Evolutionary conservation across 2,888 invertebrate species (phyloP).

Genomic region (Imbricaverruca yamaguchii): DNA sequence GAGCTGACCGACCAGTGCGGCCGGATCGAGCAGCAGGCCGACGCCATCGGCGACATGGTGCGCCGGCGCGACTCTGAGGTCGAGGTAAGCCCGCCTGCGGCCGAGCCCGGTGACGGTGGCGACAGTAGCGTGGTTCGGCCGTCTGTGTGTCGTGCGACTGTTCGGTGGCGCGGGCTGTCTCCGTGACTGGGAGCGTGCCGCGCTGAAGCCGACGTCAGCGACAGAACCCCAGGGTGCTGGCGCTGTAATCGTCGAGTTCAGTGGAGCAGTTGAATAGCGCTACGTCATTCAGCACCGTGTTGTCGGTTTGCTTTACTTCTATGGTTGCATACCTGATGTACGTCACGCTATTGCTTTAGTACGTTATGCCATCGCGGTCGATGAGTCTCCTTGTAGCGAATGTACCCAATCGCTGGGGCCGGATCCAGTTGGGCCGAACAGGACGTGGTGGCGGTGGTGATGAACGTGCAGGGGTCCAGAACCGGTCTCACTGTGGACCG

Average conservation of each 20-base stretch:
- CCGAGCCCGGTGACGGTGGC: not conserved
- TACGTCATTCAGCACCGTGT: too few relatives aligned
- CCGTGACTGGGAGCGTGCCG: too few relatives aligned
- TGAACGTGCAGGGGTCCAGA: slow-evolving; percentile 7
- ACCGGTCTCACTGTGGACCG: not conserved
- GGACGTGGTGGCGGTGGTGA: not conserved
- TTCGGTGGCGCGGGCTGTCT: too few relatives aligned
- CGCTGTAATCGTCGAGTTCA: too few relatives aligned
- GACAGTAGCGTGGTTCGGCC: not conserved
- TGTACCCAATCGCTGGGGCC: not conserved
- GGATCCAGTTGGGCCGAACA: not conserved
- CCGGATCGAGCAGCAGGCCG: not conserved
- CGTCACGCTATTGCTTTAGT: too few relatives aligned
- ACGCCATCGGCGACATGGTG: not conserved
- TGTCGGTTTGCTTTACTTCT: too few relatives aligned
- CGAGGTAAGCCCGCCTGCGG: not conserved
- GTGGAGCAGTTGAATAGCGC: too few relatives aligned
- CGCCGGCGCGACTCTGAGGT: not conserved
- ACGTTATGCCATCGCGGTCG: not conserved
- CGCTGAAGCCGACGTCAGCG: too few relatives aligned
- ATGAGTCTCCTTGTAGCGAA: not conserved
- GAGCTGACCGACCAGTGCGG: slow-evolving; percentile 5
- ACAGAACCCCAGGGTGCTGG: too few relatives aligned
- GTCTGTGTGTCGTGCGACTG: too few relatives aligned
- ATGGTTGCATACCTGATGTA: too few relatives aligned